These are phyloP conservation scores for Platalea minor DNA, from an alignment of 2,797 vertebrate species.

Conservation along the genomic window DNA sequence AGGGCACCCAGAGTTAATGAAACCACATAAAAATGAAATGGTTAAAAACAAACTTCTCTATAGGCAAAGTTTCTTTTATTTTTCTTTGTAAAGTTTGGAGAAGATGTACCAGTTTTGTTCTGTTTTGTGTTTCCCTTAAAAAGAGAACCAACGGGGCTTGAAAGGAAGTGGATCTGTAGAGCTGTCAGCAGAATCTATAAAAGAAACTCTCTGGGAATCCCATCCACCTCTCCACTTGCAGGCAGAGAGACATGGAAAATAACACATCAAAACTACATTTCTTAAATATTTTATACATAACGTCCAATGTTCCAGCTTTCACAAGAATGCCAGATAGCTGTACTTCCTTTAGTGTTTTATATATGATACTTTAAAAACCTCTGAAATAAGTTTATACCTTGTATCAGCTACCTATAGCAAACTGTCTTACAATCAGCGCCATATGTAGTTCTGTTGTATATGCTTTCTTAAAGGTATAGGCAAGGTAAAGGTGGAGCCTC, in stretches of 20 bases:
- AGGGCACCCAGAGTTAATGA: neutral
- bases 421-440: neutral
- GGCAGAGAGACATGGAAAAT: slow-evolving; percentile 42
- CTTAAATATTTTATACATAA: slow-evolving; percentile 67
- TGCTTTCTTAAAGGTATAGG: neutral
- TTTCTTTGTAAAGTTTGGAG: slow-evolving; percentile 31
- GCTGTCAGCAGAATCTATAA: slow-evolving; percentile 64
- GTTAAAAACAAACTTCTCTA: neutral
- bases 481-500: neutral
- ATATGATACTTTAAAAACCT: slow-evolving; percentile 38
- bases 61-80: slow-evolving; percentile 14
- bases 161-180: slow-evolving; percentile 51
- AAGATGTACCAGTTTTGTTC: neutral
- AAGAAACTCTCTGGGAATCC: slow-evolving; percentile 51
- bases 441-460: neutral
- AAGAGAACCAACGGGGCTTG: slow-evolving; percentile 12
- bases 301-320: slow-evolving; percentile 43
- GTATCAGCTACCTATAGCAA: neutral
- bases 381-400: slow-evolving; percentile 21
- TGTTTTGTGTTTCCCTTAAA: slow-evolving; percentile 20
- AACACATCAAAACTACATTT: slow-evolving; percentile 59
- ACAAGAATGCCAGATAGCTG: slow-evolving; percentile 8
- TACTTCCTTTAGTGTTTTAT: slow-evolving; percentile 55
- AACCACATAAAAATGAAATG: neutral
- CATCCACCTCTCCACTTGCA: slow-evolving; percentile 41